Base-by-base conservation (phyloP, 2,797 vertebrate genomes). In the Telmatherina bonti region DNA sequence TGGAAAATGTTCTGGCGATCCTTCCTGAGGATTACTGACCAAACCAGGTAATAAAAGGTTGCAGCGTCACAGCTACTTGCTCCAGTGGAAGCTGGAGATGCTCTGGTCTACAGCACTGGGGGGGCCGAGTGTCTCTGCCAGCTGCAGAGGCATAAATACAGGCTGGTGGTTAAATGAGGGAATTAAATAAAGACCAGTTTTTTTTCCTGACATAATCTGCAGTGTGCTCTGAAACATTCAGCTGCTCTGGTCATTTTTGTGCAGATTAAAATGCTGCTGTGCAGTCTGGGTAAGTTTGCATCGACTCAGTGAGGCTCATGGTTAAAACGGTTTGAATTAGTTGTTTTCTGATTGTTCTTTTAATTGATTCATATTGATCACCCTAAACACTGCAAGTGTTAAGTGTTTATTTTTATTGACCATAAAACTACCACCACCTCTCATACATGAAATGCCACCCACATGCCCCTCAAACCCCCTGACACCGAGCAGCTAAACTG, bases 1-100 rank as follows among this genome's bases (percentile, higher is more conserved):
- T 26, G 54, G 76, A 62, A 66, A 60, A 66, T 64, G 31, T 62
- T 61, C 58, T 67, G 63, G 43, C 79, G 67, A 52, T 31, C 52
- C 60, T 55, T 85, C 65, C 85, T 79, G 75, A 82, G 68, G 76
- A 72, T 81, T 84, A 72, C 87, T 85, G 81, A 85, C 79, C 81
- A 52, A 75, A 59, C 51, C 47, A 20, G 24, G 70, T 87, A 88
- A 88, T 89, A 78, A 85, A 86, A 88, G 79, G 76, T 71, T 78
- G 82, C 68, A 41, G 56, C 27, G 60, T 53, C 79, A 58, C 58
- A 58, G 82, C 86, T 85, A 87, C 88, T 85, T 81, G 79, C 70
- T 80, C 62, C 70, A 3, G 62, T 66, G 83, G 83, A 72, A 24
- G 62, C 58, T 1, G 29, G 56, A 54, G 12, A n/a, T 5, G 78